Evolutionary conservation across 2,113 vertebrate genomes (phyloP).

Genomic region (Acrocephalus kingi): DNA sequence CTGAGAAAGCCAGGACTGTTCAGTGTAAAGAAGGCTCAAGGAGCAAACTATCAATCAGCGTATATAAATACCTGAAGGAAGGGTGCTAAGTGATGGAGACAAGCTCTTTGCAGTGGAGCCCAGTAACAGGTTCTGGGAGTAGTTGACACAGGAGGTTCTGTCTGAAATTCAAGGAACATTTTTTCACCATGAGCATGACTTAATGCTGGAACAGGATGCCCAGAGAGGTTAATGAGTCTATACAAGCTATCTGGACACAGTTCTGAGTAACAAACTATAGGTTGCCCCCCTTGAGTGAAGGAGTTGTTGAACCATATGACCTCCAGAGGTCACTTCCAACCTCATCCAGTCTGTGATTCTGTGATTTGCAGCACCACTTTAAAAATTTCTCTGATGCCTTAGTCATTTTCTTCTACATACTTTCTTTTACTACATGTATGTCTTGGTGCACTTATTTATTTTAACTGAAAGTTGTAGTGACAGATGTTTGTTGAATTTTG

Average conservation of each 20-base stretch:
- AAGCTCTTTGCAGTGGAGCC: background rate
- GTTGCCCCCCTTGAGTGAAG: no score
- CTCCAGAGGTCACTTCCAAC: background rate
- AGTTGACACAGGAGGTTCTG: no score
- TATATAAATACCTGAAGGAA: background rate
- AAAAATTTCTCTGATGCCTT: background rate
- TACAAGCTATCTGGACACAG: background rate
- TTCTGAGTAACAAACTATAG: rapidly evolving
- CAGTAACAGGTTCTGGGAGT: background rate
- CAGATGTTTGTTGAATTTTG: background rate
- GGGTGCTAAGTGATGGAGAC: background rate
- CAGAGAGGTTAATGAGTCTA: background rate
- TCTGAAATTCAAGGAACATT: background rate
- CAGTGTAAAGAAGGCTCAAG: background rate
- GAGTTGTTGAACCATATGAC: background rate
- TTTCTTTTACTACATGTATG: background rate
- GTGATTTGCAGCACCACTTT: background rate
- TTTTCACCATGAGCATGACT: background rate
- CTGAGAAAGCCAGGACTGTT: background rate
- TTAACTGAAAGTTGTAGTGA: background rate
- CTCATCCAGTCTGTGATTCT: background rate
- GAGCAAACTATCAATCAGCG: background rate
- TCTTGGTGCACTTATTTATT: background rate
- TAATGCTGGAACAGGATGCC: background rate
- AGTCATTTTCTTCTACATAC: background rate